These are phyloP conservation scores for Mycteria americana DNA, from an alignment of 2,797 vertebrate species.

Conservation along the genomic window DNA sequence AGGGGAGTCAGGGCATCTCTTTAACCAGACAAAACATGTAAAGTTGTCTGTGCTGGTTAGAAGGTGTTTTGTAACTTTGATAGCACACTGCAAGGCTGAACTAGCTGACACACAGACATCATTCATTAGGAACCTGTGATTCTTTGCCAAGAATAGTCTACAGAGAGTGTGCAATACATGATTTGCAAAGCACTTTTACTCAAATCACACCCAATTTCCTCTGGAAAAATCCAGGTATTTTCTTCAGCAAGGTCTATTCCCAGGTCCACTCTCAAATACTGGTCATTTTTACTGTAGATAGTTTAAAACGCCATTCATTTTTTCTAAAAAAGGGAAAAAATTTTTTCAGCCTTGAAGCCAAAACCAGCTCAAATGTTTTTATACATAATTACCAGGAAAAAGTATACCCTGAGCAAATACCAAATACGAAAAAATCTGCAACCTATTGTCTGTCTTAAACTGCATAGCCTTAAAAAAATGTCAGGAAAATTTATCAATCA, in stretches of 20 bases:
- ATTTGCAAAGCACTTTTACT: background rate
- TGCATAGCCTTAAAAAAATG: background rate
- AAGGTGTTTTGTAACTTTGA: background rate
- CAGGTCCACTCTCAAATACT: background rate
- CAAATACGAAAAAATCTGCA: background rate
- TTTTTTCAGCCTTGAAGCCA: background rate
- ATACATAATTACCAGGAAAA: background rate
- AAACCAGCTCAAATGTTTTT: background rate
- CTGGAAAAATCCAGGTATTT: background rate
- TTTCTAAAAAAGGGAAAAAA: background rate
- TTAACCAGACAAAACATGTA: background rate
- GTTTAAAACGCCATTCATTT: background rate
- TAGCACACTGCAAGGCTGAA: background rate
- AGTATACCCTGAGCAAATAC: background rate
- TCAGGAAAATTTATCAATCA: background rate
- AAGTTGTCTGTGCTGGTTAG: background rate
- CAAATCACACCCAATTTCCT: background rate
- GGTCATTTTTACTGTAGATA: background rate
- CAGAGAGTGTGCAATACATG: background rate
- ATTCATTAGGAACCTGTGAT: background rate
- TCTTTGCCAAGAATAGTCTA: background rate
- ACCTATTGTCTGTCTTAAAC: background rate
- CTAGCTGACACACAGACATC: background rate
- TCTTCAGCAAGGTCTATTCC: background rate
- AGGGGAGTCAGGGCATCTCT: background rate